Percentiles rank a stretch among this genome's conserved stretches.
Conservation (phyloP, 1,140 invertebrate genomes). For the Wasmannia auropunctata region DNA sequence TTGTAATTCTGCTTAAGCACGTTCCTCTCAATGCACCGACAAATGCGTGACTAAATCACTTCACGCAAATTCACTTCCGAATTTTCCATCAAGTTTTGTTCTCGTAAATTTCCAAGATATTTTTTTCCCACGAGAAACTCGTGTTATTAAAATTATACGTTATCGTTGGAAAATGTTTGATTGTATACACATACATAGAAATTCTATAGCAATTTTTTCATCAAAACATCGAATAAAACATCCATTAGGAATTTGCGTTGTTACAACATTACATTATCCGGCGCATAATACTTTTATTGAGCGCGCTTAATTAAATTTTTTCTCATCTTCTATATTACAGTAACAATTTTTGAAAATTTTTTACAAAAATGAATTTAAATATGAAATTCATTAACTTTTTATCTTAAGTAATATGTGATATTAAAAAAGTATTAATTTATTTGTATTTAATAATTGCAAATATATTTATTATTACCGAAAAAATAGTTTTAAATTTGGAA, state of each 20-base stretch:
- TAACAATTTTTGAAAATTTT: not conserved
- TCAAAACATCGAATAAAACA: slow-evolving; percentile 7
- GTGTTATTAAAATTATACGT: slow-evolving; percentile 8
- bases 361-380: not conserved
- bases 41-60: slow-evolving; percentile 20
- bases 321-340: not conserved
- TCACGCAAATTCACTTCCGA: not conserved
- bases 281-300: not conserved
- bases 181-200: not conserved
- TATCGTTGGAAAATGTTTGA: not conserved
- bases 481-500: not conserved
- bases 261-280: not conserved
- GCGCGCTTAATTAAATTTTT: slow-evolving; percentile 23
- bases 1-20: slow-evolving; percentile 43
- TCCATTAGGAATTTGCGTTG: slow-evolving; percentile 11
- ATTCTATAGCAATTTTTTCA: not conserved
- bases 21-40: slow-evolving; percentile 15
- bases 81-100: slow-evolving; percentile 22
- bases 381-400: not conserved
- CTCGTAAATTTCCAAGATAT: not conserved
- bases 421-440: not conserved
- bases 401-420: not conserved
- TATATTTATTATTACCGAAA: not conserved
- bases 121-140: not conserved
- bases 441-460: not conserved